phyloP scores from a whole-genome alignment of 2,113 vertebrate genomes.

The Pogonocichla stellata region DNA sequence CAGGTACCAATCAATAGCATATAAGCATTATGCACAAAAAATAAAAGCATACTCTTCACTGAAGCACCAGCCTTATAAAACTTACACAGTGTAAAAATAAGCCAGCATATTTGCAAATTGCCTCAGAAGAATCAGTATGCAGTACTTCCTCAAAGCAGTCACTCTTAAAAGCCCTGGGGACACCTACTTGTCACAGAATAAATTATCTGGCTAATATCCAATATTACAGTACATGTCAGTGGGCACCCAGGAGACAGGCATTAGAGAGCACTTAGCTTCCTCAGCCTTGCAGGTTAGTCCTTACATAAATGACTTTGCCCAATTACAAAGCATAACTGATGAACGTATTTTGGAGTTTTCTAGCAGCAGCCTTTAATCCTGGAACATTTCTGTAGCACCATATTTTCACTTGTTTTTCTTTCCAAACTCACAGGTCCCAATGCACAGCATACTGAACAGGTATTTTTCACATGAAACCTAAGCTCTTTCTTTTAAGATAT shows the following conservation, averaged over 20 bases:
- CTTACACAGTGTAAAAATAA: background rate
- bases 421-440: background rate
- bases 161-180: constrained; percentile 16
- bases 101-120: background rate
- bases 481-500: background rate
- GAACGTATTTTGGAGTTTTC: background rate
- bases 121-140: background rate
- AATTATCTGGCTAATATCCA: constrained; percentile 65
- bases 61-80: background rate
- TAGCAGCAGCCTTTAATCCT: background rate
- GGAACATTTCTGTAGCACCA: background rate
- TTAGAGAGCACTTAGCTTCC: constrained; percentile 37
- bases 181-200: constrained; percentile 48
- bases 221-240: background rate
- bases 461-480: background rate
- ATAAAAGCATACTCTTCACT: background rate
- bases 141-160: constrained; percentile 4
- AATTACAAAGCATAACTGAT: constrained; percentile 1
- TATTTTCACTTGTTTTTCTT: fast-evolving
- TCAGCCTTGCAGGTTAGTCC: constrained; percentile 4
- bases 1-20: background rate
- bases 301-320: background rate
- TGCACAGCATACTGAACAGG: background rate
- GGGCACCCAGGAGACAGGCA: constrained; percentile 16
- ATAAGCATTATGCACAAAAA: background rate